Conservation (phyloP, 2,113 vertebrate species). For the Barbus barbus region DNA sequence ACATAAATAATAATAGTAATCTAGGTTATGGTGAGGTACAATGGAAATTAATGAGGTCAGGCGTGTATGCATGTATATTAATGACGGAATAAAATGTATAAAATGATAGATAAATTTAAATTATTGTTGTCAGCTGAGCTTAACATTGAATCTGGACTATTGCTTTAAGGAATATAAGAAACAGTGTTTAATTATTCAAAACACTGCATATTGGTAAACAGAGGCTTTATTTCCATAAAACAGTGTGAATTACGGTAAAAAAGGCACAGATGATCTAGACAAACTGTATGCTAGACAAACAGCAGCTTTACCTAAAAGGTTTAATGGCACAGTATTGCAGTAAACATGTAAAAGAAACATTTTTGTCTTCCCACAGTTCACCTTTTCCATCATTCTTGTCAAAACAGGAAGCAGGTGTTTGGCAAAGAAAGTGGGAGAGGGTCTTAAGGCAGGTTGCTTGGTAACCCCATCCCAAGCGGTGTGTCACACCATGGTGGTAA, state of each 20-base stretch:
- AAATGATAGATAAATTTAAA: too few relatives aligned
- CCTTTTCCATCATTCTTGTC: neutral
- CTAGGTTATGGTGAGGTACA: neutral
- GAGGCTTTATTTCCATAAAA: constrained; percentile 73
- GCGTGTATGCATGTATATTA: too few relatives aligned
- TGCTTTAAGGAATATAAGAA: neutral
- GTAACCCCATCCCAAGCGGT: neutral
- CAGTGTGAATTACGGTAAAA: constrained; percentile 60
- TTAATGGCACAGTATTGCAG: constrained; percentile 70
- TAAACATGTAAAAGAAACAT: constrained; percentile 56
- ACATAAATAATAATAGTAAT: neutral
- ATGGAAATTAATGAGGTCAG: neutral
- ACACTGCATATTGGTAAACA: constrained; percentile 62
- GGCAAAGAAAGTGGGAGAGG: neutral
- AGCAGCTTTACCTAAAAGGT: constrained; percentile 61
- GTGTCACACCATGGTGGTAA: constrained; percentile 78
- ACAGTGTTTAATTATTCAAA: constrained; percentile 20
- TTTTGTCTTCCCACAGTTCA: constrained; percentile 12
- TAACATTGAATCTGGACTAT: too few relatives aligned
- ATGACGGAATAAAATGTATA: too few relatives aligned
- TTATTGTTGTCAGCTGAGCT: too few relatives aligned
- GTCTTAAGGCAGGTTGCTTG: constrained; percentile 42
- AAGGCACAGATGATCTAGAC: constrained; percentile 59
- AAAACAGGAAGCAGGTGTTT: neutral
- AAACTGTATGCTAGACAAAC: constrained; percentile 43